A percentile compares a stretch with the other conserved stretches of the same genome.
These are phyloP conservation scores for Tetrax tetrax DNA, from an alignment of 2,113 vertebrate species.

Conservation along the genomic window DNA sequence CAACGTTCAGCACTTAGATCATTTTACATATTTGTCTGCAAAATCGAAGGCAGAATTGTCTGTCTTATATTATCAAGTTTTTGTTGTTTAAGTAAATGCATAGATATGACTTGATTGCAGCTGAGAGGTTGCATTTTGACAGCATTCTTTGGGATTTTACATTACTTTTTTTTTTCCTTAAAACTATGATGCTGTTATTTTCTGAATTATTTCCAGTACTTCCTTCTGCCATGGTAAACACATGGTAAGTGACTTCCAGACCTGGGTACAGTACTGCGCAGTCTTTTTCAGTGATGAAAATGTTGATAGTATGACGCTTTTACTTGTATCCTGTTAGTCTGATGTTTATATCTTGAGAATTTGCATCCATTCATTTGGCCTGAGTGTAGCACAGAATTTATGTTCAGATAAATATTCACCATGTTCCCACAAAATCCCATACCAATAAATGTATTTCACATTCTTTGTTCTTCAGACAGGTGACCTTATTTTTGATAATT, in stretches of 20 bases:
- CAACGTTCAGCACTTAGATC: background rate
- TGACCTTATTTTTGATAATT: background rate
- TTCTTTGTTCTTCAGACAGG: background rate
- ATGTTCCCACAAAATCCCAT: background rate
- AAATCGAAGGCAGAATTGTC: background rate
- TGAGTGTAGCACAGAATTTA: background rate
- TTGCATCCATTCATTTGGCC: background rate
- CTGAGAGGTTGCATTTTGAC: background rate
- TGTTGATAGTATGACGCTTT: background rate
- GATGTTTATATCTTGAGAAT: background rate
- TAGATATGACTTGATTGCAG: background rate
- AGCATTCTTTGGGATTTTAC: background rate
- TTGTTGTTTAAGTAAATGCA: background rate
- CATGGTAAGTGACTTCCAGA: background rate
- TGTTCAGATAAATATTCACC: background rate
- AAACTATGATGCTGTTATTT: background rate
- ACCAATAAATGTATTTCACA: background rate
- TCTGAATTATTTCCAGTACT: background rate
- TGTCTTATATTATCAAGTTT: background rate
- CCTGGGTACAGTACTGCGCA: background rate
- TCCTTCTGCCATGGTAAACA: background rate
- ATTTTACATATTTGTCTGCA: background rate
- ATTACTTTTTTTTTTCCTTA: background rate
- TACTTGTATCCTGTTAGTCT: background rate
- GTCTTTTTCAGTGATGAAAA: background rate